Percentiles rank a stretch among this genome's conserved stretches.
Evolutionary conservation across 2,888 invertebrate genomes (phyloP).

Genomic region (Orchesella flavescens): DNA sequence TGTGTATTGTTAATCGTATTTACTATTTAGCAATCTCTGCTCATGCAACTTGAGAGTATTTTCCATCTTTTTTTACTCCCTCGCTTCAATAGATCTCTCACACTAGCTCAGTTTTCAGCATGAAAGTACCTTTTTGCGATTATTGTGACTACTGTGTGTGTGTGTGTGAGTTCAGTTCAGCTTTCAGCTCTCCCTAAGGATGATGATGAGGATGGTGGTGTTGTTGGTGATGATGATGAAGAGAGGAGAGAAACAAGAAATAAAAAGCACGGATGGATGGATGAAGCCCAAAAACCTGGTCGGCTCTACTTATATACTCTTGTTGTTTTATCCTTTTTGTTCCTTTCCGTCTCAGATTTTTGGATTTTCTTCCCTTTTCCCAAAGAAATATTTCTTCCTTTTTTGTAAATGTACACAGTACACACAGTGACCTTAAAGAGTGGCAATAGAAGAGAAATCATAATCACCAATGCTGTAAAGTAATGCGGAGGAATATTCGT

Average conservation of each 20-base stretch:
- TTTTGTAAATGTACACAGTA: too few species aligned
- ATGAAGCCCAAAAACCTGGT: conserved; percentile 19
- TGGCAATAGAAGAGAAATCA: conserved; percentile 8
- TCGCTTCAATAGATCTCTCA: conserved; percentile 47
- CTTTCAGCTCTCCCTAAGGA: conserved; percentile 3
- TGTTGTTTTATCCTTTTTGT: conserved; percentile 3
- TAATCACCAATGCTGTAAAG: not conserved
- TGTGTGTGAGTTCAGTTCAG: too few species aligned
- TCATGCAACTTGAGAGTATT: not conserved
- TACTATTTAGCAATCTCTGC: conserved; percentile 14
- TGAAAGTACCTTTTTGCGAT: conserved; percentile 25
- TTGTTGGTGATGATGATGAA: conserved; percentile 29
- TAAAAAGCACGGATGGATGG: conserved; percentile 28
- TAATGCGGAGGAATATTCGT: too few species aligned
- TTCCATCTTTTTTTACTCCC: conserved; percentile 20
- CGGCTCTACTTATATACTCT: not conserved
- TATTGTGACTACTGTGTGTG: conserved; percentile 10
- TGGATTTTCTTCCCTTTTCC: not conserved
- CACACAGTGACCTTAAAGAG: not conserved
- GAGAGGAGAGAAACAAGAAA: not conserved
- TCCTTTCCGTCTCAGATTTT: not conserved
- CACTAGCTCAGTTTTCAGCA: conserved; percentile 30
- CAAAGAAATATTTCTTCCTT: not conserved
- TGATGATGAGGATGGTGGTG: not conserved
- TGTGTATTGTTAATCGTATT: conserved; percentile 22